Conservation (phyloP, 2,797 vertebrate genomes). For the Helostoma temminkii region DNA sequence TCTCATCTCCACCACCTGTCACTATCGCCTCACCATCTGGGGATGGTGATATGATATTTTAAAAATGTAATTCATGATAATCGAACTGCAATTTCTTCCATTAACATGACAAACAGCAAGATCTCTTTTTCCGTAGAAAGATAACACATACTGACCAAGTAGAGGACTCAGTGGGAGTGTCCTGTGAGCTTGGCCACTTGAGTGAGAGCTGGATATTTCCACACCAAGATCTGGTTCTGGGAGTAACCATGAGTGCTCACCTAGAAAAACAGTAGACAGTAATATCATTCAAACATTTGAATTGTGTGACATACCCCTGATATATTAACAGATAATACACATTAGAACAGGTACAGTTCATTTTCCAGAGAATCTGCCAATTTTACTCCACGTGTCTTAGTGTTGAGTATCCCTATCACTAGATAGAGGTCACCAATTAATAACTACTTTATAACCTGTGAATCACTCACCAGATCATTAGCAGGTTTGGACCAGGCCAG, state of each 20-base stretch:
- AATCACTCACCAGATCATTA: slow-evolving; percentile 89
- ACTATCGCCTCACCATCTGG: slow-evolving; percentile 96
- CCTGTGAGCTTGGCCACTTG: slow-evolving; percentile 95
- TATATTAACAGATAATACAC: no score
- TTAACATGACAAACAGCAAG: neutral
- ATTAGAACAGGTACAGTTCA: no score
- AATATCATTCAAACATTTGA: neutral
- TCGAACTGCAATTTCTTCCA: neutral
- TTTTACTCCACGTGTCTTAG: no score
- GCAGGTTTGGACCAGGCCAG: slow-evolving; percentile 98
- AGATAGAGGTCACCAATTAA: no score
- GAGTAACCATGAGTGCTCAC: slow-evolving; percentile 97
- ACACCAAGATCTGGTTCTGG: slow-evolving; percentile 96
- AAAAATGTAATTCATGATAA: no score
- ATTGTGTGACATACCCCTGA: no score
- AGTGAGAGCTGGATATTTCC: slow-evolving; percentile 96
- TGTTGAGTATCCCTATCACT: no score
- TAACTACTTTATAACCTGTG: neutral
- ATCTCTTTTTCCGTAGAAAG: neutral
- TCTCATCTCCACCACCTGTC: slow-evolving; percentile 94
- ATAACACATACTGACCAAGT: slow-evolving; percentile 86
- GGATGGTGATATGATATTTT: no score
- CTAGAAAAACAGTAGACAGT: slow-evolving; percentile 70
- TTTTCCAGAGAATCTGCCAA: no score
- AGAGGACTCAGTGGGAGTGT: slow-evolving; percentile 93